Conservation (phyloP, 2,888 invertebrate genomes). For the Heliconius erato region DNA sequence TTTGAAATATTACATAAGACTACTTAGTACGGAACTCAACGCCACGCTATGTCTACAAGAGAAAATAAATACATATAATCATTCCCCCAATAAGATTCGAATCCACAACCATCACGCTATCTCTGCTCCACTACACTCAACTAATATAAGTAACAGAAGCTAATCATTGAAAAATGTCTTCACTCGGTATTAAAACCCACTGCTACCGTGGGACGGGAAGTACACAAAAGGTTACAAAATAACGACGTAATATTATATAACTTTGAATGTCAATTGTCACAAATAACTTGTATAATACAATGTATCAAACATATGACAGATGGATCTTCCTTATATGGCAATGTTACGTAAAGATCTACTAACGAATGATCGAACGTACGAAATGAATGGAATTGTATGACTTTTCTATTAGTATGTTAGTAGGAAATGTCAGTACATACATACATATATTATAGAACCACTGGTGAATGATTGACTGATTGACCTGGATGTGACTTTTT, state of each 20-base stretch:
- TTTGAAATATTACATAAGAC: too few species aligned
- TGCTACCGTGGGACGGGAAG: not conserved
- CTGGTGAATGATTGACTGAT: not conserved
- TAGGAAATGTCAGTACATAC: not conserved
- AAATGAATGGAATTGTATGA: not conserved
- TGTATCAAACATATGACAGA: constrained; percentile 3
- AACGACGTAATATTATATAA: constrained; percentile 13
- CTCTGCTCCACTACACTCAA: not conserved
- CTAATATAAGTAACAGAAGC: not conserved
- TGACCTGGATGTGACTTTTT: not conserved
- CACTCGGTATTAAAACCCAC: not conserved
- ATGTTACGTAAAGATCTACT: constrained; percentile 25
- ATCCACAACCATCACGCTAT: not conserved
- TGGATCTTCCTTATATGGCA: constrained; percentile 37
- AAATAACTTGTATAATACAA: constrained; percentile 23
- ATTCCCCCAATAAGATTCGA: too few species aligned
- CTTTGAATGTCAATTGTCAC: constrained; percentile 23
- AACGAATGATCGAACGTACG: not conserved
- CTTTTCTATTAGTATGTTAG: not conserved
- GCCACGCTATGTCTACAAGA: too few species aligned
- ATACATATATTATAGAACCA: not conserved
- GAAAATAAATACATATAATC: too few species aligned
- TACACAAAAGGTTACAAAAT: not conserved
- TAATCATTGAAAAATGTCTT: not conserved
- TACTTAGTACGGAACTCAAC: too few species aligned